Percentiles rank a stretch among this genome's conserved stretches.
phyloP scores from a whole-genome alignment of 2,888 invertebrate genomes.

The Neuroscelio doddi region DNA sequence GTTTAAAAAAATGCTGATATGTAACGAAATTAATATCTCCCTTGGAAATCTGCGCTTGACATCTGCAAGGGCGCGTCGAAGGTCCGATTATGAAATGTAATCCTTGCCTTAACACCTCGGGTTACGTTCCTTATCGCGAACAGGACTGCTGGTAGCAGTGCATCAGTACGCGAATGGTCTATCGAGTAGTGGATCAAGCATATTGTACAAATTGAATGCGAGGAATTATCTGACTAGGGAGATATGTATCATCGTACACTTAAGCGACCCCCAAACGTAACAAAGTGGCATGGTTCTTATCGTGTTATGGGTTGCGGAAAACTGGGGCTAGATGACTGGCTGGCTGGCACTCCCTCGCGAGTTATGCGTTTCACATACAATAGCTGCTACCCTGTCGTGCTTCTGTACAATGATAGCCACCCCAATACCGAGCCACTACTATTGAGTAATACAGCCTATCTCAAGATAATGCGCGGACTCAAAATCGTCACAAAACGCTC shows the following conservation, averaged over 20 bases:
- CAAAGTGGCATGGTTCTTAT: constrained; percentile 71
- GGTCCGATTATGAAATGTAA: too few species aligned
- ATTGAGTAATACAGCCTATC: constrained; percentile 55
- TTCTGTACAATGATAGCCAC: constrained; percentile 68
- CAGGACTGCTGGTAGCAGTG: constrained; percentile 5
- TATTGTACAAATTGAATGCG: constrained; percentile 56
- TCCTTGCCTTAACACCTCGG: too few species aligned
- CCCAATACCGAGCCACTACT: constrained; percentile 51
- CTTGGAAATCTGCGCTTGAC: too few species aligned
- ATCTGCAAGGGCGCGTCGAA: too few species aligned
- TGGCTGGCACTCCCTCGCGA: constrained; percentile 45
- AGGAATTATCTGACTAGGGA: constrained; percentile 51
- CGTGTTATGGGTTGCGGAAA: constrained; percentile 62
- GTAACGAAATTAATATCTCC: too few species aligned
- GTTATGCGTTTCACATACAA: constrained; percentile 67
- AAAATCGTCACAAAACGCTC: constrained; percentile 35
- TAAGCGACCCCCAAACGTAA: constrained; percentile 65
- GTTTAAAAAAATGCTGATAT: too few species aligned
- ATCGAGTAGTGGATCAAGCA: constrained; percentile 48
- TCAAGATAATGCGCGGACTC: constrained; percentile 64
- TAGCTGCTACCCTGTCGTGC: constrained; percentile 65
- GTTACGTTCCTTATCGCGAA: too few species aligned
- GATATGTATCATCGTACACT: constrained; percentile 62
- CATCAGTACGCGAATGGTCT: constrained; percentile 9
- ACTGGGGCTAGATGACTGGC: constrained; percentile 17